These are phyloP conservation scores for Ischnus inquisitorius DNA, from an alignment of 2,888 invertebrate genomes.

Conservation along the genomic window DNA sequence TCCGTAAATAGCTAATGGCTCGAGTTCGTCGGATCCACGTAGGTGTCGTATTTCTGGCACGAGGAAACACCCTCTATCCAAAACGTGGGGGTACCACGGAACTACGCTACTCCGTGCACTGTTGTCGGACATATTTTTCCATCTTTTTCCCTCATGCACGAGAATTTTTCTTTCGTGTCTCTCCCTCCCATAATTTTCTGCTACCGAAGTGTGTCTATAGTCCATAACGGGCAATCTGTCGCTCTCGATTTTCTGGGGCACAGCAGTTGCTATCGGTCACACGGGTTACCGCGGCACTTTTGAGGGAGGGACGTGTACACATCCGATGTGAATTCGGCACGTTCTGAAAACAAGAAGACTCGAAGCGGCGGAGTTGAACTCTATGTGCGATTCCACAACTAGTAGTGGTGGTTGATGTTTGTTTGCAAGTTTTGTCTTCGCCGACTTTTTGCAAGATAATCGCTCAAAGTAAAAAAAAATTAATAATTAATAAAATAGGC, in stretches of 20 bases:
- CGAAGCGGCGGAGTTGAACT: not conserved
- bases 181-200: conserved; percentile 17
- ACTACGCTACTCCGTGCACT: conserved; percentile 14
- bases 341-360: conserved; percentile 40
- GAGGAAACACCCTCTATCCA: conserved; percentile 60
- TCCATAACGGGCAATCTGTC: conserved; percentile 10
- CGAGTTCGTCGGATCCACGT: conserved; percentile 73
- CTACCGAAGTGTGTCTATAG: conserved; percentile 3
- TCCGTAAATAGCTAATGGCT: conserved; percentile 85
- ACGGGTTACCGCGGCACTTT: conserved; percentile 43
- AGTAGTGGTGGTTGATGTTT: conserved; percentile 38
- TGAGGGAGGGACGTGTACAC: conserved; percentile 9
- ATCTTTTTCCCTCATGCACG: not conserved
- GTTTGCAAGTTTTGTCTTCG: no score
- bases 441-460: no score
- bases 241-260: conserved; percentile 1
- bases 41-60: conserved; percentile 81
- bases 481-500: no score
- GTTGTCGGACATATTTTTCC: conserved; percentile 37
- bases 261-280: conserved; percentile 41
- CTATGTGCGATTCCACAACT: conserved; percentile 66
- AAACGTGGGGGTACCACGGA: conserved; percentile 29
- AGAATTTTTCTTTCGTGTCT: conserved; percentile 14
- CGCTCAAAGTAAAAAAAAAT: no score
- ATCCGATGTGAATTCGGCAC: conserved; percentile 66